phyloP scores from a whole-genome alignment of 1,140 invertebrate species.

The Macrobrachium rosenbergii region DNA sequence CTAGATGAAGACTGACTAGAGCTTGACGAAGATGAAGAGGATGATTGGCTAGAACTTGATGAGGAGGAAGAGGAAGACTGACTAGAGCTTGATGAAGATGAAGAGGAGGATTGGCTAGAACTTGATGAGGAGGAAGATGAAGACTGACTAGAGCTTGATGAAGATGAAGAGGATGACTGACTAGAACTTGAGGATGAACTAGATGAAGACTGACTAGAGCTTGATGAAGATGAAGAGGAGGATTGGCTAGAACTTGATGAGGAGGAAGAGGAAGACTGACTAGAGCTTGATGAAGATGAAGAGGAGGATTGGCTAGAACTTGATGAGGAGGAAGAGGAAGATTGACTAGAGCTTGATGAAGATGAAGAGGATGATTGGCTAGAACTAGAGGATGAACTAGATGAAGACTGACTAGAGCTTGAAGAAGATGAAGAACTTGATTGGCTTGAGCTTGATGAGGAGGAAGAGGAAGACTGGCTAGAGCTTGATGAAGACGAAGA shows the following conservation, averaged over 20 bases:
- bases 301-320: too few species aligned
- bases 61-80: background rate
- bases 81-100: background rate
- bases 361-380: too few species aligned
- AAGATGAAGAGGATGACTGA: background rate
- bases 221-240: background rate
- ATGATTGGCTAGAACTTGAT: too few species aligned
- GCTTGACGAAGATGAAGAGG: too few species aligned
- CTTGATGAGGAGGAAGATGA: background rate
- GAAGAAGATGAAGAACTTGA: background rate
- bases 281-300: background rate
- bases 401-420: slow-evolving; percentile 11
- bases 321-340: background rate
- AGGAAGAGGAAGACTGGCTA: too few species aligned
- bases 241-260: background rate
- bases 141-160: background rate
- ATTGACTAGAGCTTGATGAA: too few species aligned
- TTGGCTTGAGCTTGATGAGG: background rate
- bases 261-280: background rate
- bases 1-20: too few species aligned
- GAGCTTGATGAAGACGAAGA: slow-evolving; percentile 9
- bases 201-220: background rate
- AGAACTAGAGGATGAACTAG: background rate
- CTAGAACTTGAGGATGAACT: slow-evolving; percentile 3
- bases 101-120: background rate